Evolutionary conservation across 2,888 invertebrate genomes (phyloP).

Genomic region (Oscheius sp.): DNA sequence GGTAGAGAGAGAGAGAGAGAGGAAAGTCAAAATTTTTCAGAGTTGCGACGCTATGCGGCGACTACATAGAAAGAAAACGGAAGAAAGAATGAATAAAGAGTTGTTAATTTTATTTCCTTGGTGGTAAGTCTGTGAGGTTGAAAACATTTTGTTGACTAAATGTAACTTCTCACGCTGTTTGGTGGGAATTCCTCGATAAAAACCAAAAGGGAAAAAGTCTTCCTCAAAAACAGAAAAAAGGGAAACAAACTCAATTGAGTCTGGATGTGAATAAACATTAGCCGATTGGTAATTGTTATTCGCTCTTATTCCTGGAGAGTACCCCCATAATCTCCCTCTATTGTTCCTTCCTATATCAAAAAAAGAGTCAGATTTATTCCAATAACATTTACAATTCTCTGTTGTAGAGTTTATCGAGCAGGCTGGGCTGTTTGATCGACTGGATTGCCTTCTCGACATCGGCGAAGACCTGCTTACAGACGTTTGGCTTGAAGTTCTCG

Average conservation of each 20-base stretch:
- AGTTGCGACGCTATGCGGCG: not conserved
- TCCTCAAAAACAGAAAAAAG: not conserved
- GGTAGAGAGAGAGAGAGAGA: not conserved
- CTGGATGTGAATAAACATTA: too few species aligned
- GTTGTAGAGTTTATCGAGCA: conserved; percentile 14
- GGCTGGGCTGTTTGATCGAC: conserved; percentile 13
- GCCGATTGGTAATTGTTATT: too few species aligned
- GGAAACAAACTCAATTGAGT: too few species aligned
- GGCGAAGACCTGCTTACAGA: not conserved
- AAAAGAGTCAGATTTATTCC: not conserved
- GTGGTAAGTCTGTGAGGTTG: too few species aligned
- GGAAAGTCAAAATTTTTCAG: not conserved
- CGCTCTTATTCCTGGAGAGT: not conserved
- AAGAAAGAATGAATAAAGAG: not conserved
- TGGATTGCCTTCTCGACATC: not conserved
- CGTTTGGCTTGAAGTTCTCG: not conserved
- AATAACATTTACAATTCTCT: not conserved
- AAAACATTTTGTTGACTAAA: too few species aligned
- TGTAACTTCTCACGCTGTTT: too few species aligned
- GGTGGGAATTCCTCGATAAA: too few species aligned
- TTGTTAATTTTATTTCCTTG: too few species aligned
- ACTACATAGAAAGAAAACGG: not conserved
- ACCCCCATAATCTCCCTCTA: too few species aligned
- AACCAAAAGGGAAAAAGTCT: too few species aligned
- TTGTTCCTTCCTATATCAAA: too few species aligned